Conservation (phyloP, 2,113 vertebrate genomes). For the Pampusana beccarii region DNA sequence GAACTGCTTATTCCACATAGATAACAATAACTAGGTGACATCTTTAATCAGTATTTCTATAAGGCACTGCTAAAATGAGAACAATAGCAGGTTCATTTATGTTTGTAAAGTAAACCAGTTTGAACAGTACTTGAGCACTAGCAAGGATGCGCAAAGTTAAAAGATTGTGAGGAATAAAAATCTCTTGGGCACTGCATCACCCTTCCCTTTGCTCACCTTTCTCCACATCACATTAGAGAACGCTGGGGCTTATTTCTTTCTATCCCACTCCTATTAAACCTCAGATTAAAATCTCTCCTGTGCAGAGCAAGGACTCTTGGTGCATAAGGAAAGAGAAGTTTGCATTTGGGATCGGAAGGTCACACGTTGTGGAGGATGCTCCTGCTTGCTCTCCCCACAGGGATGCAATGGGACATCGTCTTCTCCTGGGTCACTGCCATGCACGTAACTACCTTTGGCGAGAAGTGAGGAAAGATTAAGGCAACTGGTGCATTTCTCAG, state of each 20-base stretch:
- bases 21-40: background rate
- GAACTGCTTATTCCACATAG: background rate
- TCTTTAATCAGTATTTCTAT: constrained; percentile 8
- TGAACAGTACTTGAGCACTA: background rate
- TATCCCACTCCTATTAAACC: background rate
- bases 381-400: background rate
- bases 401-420: accelerated
- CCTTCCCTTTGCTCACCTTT: background rate
- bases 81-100: constrained; percentile 18
- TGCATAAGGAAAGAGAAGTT: background rate
- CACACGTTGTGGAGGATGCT: accelerated
- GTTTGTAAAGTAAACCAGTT: constrained; percentile 17
- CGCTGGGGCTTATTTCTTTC: background rate
- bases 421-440: background rate
- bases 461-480: background rate
- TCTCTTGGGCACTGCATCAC: background rate
- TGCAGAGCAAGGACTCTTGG: background rate
- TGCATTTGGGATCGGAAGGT: background rate
- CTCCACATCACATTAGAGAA: background rate
- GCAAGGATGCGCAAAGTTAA: background rate
- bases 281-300: background rate
- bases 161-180: background rate
- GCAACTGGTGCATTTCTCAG: background rate
- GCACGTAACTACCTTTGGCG: accelerated
- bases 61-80: background rate